Evolutionary conservation across 2,888 invertebrate species (phyloP).

Genomic region (Chymomyza amoena): DNA sequence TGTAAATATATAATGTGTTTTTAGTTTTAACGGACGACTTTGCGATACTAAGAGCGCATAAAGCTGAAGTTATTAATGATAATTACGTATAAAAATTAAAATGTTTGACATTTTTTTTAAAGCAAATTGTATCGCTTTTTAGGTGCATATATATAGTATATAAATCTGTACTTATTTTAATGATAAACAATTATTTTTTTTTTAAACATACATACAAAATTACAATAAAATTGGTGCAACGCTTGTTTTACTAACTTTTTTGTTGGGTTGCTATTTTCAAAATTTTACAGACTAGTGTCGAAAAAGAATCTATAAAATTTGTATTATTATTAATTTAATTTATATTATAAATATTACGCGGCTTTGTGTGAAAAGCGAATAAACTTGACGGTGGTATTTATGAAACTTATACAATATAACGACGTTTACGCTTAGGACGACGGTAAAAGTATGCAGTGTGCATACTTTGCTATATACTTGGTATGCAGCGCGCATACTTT

Average conservation of each 20-base stretch:
- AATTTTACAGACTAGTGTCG: slow-evolving; percentile 43
- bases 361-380: slow-evolving; percentile 65
- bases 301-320: slow-evolving; percentile 46
- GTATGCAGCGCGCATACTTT: slow-evolving; percentile 5
- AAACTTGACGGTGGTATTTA: slow-evolving; percentile 73
- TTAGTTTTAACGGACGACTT: slow-evolving; percentile 22
- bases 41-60: slow-evolving; percentile 37
- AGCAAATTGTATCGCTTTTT: slow-evolving; percentile 27
- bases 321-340: slow-evolving; percentile 16
- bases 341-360: slow-evolving; percentile 50
- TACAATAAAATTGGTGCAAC: slow-evolving; percentile 37
- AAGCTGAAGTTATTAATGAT: slow-evolving; percentile 28
- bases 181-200: background rate
- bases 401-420: slow-evolving; percentile 55
- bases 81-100: slow-evolving; percentile 40
- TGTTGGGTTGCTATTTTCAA: background rate
- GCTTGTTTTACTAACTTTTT: slow-evolving; percentile 9
- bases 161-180: background rate
- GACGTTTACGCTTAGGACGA: slow-evolving; percentile 23
- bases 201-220: slow-evolving; percentile 17
- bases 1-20: slow-evolving; percentile 16
- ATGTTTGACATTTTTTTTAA: slow-evolving; percentile 43
- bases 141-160: slow-evolving; percentile 10
- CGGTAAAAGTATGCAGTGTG: slow-evolving; percentile 32
- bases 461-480: background rate